Evolutionary conservation across 2,888 invertebrate species (phyloP), one percentile per base, ranked within the genome.

Genomic region (Coecobrya sp.): DNA sequence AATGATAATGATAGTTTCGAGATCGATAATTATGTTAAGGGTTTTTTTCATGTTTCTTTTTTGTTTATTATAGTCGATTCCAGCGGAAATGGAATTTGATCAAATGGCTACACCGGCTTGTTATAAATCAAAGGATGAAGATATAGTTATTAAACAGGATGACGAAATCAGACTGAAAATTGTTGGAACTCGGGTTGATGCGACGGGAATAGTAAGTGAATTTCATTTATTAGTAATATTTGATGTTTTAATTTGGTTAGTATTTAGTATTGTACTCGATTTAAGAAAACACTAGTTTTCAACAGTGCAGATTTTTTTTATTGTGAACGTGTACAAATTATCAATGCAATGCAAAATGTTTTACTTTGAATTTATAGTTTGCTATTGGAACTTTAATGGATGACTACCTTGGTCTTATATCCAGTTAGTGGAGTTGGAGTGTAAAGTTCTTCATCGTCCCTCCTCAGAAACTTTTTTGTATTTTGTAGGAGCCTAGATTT

Each of bases 311-410:
- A 7, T 36, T 36, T 7, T 36, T 36, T 36, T n/a, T n/a, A n/a
- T n/a, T 36, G 16, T 25, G 11, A 79, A n/a, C 13, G 70, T 16
- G 16, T 11, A 10, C 5, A 19, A 65, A 25, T 19, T 65, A 65
- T 25, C 27, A 52, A 27, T 85, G 79, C 55, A 19, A 76, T 10
- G 10, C 7, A n/a, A n/a, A n/a, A 5, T 55, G 25, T 76, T 16
- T 85, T 42, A 42, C 84, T 52, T 13, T 92, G 30, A 30, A 22
- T 95, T 97, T 97, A 95, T 96, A 99, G 98, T 99, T 99, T 96
- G 99, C 99, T 0, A 99, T 99, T 96, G 99, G 99, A 93, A 99
- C 99, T 0, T 96, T 99, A 86, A 99, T 99, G 99, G 99, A 99
- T 95, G 99, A 99, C 96, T 99, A 98, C 96, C 96, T 99, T 95